Percentiles rank a stretch among this genome's conserved stretches.
Conservation (phyloP, 2,888 invertebrate genomes). For the Liodrosophila aerea region DNA sequence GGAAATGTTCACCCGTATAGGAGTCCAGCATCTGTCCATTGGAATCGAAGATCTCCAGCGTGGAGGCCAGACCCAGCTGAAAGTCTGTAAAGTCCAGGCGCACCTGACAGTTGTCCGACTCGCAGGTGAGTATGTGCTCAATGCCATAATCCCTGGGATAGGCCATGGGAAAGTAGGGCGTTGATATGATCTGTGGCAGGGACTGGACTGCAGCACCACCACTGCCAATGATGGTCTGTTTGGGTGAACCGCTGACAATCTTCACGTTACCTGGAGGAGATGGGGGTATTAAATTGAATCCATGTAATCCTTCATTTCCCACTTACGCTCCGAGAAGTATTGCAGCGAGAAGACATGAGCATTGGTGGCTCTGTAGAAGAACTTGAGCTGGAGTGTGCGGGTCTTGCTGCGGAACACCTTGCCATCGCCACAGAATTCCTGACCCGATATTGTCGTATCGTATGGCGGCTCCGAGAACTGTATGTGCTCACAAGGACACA, state of each 20-base stretch:
- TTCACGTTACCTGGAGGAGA: constrained; percentile 84
- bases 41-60: constrained; percentile 88
- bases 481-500: constrained; percentile 85
- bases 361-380: constrained; percentile 85
- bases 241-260: constrained; percentile 83
- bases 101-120: constrained; percentile 84
- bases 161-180: constrained; percentile 87
- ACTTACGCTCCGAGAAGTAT: constrained; percentile 86
- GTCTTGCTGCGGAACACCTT: constrained; percentile 85
- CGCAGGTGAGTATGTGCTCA: constrained; percentile 86
- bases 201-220: constrained; percentile 75
- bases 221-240: constrained; percentile 75
- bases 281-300: not conserved
- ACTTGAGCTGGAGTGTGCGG: constrained; percentile 84
- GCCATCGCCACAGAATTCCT: constrained; percentile 85
- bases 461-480: constrained; percentile 87
- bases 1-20: constrained; percentile 86
- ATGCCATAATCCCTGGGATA: constrained; percentile 87
- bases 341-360: constrained; percentile 86
- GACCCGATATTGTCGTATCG: constrained; percentile 84
- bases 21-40: constrained; percentile 87
- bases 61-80: constrained; percentile 86
- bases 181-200: constrained; percentile 84
- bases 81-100: constrained; percentile 87
- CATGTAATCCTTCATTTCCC: not conserved